Evolutionary conservation across 23 tunicate genomes (phyloP).

Genomic region (Styela plicata): DNA sequence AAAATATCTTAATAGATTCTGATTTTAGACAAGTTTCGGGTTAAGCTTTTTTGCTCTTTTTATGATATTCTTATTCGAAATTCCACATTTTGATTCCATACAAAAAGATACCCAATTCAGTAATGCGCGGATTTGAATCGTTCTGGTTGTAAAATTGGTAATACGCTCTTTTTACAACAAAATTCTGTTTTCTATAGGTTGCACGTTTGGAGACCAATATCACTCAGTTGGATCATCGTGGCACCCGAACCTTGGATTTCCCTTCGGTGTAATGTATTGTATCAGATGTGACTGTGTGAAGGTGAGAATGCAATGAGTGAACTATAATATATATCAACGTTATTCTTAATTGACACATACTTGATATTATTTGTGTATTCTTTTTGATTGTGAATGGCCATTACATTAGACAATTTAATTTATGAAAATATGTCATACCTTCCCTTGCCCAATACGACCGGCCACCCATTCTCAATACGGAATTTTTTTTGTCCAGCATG

Average conservation of each 20-base stretch:
- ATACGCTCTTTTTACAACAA: background rate
- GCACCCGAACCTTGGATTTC: conserved; percentile 70
- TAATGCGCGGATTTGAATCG: too few species aligned
- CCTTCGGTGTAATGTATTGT: conserved; percentile 77
- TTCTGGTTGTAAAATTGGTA: background rate
- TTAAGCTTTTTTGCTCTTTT: background rate
- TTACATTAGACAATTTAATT: too few species aligned
- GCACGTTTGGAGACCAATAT: conserved; percentile 49
- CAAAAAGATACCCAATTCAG: background rate
- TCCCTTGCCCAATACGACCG: too few species aligned
- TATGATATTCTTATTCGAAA: background rate
- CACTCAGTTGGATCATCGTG: conserved; percentile 74
- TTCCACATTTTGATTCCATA: background rate
- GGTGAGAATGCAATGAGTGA: conserved; percentile 28
- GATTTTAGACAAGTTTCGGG: too few species aligned
- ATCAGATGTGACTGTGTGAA: conserved; percentile 59
- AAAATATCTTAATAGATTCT: too few species aligned
- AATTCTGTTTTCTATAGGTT: conserved; percentile 30
- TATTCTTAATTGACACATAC: too few species aligned
- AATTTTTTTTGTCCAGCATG: too few species aligned
- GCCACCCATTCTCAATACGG: too few species aligned
- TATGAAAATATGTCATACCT: too few species aligned
- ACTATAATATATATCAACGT: too few species aligned
- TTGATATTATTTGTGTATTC: too few species aligned
- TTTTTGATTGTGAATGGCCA: too few species aligned